Evolutionary conservation across 53 echinoderm and acorn worm species (phyloP).

Genomic region (Actinopyga echinites): DNA sequence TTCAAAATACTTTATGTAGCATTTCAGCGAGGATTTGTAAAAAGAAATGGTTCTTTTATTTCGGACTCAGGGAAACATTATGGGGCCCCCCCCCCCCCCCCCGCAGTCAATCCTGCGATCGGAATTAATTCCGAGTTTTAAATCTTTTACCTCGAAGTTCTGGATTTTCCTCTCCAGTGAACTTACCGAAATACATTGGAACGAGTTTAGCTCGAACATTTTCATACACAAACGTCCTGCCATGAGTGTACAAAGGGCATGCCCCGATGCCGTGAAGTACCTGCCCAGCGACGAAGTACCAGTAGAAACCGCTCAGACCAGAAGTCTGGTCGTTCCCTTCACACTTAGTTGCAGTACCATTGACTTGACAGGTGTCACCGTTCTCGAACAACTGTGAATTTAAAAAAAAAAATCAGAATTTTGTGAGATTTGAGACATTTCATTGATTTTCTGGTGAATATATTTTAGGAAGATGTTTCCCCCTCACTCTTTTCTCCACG

Average conservation of each 20-base stretch:
- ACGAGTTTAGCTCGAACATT: slow-evolving; percentile 58
- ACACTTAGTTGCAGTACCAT: slow-evolving; percentile 54
- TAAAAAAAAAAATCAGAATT: neutral
- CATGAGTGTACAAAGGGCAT: slow-evolving; percentile 84
- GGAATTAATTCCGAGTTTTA: no score
- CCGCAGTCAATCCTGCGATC: no score
- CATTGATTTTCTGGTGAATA: no score
- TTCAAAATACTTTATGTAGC: no score
- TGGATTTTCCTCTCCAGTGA: neutral
- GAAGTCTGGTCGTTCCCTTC: neutral
- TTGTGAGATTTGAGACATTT: neutral
- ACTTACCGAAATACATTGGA: slow-evolving; percentile 61
- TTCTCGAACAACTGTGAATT: slow-evolving; percentile 25
- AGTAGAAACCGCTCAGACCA: slow-evolving; percentile 60
- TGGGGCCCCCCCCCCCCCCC: no score
- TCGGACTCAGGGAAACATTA: no score
- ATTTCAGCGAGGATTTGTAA: no score
- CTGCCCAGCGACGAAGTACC: slow-evolving; percentile 79
- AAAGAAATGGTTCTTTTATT: no score
- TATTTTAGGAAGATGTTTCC: no score
- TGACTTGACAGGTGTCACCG: slow-evolving; percentile 65
- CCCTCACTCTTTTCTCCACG: no score
- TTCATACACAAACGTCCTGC: slow-evolving; percentile 87
- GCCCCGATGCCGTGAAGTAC: slow-evolving; percentile 90
- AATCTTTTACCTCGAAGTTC: no score